Evolutionary conservation across 2,888 invertebrate genomes (phyloP).

Genomic region (Psylliodes chrysocephalus): DNA sequence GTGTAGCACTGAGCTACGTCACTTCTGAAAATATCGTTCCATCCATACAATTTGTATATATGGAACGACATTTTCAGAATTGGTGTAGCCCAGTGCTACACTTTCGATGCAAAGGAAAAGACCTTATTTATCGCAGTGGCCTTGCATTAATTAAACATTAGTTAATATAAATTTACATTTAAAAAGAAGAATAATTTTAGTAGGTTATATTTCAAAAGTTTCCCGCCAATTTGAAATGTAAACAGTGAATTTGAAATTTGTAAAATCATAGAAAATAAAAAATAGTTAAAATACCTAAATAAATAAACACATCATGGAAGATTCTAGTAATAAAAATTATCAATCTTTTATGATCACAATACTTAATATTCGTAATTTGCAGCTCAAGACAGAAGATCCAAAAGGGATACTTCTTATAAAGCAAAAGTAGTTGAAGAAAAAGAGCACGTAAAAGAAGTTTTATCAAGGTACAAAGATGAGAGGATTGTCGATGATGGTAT

Average conservation of each 20-base stretch:
- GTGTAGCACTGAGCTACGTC: no score
- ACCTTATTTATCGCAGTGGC: no score
- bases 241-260: neutral
- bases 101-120: no score
- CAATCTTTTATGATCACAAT: neutral
- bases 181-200: slow-evolving; percentile 11
- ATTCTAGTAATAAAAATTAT: slow-evolving; percentile 37
- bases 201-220: slow-evolving; percentile 11
- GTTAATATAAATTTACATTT: no score
- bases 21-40: no score
- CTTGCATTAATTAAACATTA: no score
- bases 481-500: slow-evolving; percentile 97
- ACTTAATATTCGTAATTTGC: slow-evolving; percentile 25
- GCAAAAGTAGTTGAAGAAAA: slow-evolving; percentile 80
- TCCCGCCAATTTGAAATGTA: neutral
- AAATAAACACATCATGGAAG: slow-evolving; percentile 33
- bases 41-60: no score
- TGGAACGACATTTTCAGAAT: no score
- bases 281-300: no score
- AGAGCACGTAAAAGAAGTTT: slow-evolving; percentile 82
- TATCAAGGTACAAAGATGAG: slow-evolving; percentile 88
- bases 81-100: no score
- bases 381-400: slow-evolving; percentile 50
- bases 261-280: neutral
- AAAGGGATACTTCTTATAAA: slow-evolving; percentile 55